phyloP scores from a whole-genome alignment of 2,113 vertebrate genomes.

The Perca schrenkii region DNA sequence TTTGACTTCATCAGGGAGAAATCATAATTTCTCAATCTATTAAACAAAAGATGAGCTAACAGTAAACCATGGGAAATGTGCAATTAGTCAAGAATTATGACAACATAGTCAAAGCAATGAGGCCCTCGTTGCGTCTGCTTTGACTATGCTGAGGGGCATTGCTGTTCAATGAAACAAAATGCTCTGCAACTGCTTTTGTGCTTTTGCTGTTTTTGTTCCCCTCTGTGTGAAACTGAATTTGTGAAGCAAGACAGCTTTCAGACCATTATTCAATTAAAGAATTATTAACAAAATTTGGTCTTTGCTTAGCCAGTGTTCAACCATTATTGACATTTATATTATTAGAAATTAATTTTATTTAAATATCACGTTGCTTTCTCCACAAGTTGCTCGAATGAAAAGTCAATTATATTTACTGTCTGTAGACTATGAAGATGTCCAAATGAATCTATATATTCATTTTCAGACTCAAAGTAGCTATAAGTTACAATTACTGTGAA shows the following conservation, averaged over 20 bases:
- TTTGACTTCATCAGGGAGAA: neutral
- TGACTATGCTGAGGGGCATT: neutral
- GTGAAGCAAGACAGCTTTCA: neutral
- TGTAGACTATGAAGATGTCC: neutral
- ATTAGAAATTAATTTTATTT: neutral
- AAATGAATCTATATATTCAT: neutral
- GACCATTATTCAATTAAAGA: neutral
- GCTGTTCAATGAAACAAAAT: neutral
- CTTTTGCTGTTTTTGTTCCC: neutral
- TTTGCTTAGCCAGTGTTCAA: neutral
- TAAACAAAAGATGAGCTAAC: constrained; percentile 7
- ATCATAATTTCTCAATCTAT: constrained; percentile 17
- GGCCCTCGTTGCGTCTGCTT: too few relatives aligned
- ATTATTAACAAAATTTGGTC: neutral
- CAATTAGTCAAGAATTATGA: constrained; percentile 1
- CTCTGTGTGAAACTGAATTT: neutral
- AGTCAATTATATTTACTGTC: neutral
- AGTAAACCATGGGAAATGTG: neutral
- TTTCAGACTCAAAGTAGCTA: neutral
- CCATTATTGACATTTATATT: neutral
- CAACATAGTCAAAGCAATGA: neutral
- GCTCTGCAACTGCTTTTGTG: neutral
- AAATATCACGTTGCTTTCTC: neutral
- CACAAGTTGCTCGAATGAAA: neutral
- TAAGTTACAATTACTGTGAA: neutral